Evolutionary conservation across 2,888 invertebrate species (phyloP), one percentile per base, ranked within the genome.

Genomic region (Drosophila buzzatii): DNA sequence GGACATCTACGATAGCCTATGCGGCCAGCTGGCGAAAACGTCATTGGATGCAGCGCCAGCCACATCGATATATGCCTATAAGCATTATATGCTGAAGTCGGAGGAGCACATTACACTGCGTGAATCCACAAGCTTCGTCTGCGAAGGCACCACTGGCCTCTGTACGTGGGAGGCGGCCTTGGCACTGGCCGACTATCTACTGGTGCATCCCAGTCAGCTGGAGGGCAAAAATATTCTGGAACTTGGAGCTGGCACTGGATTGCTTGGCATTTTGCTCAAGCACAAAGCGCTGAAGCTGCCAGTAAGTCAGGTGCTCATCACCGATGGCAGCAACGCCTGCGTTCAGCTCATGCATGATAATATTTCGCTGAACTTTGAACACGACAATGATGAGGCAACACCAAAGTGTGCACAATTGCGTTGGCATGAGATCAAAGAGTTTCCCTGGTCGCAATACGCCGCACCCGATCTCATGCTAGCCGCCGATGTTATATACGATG

Each of bases 101-200:
- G 55, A 91, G 41, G 89, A 92, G 39, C 87, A 93, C 41, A 92
- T 97, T 39, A 95, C 94, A 16, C 92, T 97, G 58, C 95, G 95
- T 79, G 97, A 97, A 92, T 96, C 95, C 67, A 94, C 94, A 64
- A 95, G 94, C 89, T 95, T 97, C 89, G 96, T 97, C 77, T 94
- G 96, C 0, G 94, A 96, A 91, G 97, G 97, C 35, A 97, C 97
- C 23, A 97, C 97, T 18, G 97, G 97, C 33, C 93, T 97, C 80
- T 95, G 95, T 79, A 96, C 95, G 82, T 97, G 97, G 97, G 96
- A 96, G 95, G 97, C 96, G 42, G 95, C 96, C 0, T 85, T 96
- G 60, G 95, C 95, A 60, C 92, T 97, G 58, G 94, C 96, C 39
- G 96, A 97, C 91, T 97, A 96, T 95, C 94, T 95, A 45, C 76